Conservation (phyloP, 2,113 vertebrate genomes). For the Ahaetulla prasina region DNA sequence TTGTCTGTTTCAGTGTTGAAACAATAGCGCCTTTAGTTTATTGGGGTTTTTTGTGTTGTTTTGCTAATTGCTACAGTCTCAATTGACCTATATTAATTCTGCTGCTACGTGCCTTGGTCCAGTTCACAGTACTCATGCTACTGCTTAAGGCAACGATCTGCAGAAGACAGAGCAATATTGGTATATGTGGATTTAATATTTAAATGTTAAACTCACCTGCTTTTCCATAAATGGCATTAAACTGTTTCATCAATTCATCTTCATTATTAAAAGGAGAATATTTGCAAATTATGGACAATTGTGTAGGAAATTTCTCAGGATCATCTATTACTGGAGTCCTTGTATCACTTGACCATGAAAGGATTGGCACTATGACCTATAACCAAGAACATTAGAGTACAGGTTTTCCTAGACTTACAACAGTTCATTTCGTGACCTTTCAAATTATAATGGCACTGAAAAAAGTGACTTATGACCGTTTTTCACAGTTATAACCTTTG, state of each 20-base stretch:
- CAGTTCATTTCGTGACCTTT: not conserved
- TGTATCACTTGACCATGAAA: constrained; percentile 71
- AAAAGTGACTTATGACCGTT: not conserved
- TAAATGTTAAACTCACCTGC: constrained; percentile 64
- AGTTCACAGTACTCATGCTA: not conserved
- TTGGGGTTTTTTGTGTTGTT: not conserved
- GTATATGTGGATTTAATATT: not conserved
- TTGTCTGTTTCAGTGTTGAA: not conserved
- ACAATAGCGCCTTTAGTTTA: not conserved
- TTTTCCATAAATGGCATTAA: constrained; percentile 72
- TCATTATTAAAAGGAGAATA: constrained; percentile 79
- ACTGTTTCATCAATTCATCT: constrained; percentile 75
- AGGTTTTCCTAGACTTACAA: not conserved
- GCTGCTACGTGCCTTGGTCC: not conserved
- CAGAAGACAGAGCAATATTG: not conserved
- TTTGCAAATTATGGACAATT: constrained; percentile 80
- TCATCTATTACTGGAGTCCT: constrained; percentile 69
- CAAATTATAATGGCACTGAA: not conserved
- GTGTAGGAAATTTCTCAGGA: constrained; percentile 72
- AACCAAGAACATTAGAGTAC: not conserved
- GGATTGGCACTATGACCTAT: constrained; percentile 75
- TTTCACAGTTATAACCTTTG: not conserved
- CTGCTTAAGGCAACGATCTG: not conserved
- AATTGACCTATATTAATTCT: not conserved
- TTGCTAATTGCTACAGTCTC: not conserved